These are phyloP conservation scores for Eolophus roseicapilla DNA, from an alignment of 2,113 vertebrate species.

Conservation along the genomic window DNA sequence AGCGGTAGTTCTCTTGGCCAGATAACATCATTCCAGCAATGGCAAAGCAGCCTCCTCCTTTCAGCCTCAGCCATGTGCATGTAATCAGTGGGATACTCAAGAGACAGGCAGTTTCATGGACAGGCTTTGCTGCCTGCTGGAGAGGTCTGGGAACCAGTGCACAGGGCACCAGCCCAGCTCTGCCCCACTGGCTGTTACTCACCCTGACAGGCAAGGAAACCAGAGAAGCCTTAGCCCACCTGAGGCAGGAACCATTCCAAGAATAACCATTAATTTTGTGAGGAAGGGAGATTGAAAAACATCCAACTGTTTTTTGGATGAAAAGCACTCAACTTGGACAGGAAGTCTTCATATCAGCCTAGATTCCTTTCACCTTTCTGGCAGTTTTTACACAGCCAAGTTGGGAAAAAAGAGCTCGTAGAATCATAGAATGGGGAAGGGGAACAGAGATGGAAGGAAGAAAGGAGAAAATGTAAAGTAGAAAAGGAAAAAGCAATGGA, in stretches of 20 bases:
- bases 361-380: background rate
- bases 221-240: background rate
- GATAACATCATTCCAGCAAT: accelerated
- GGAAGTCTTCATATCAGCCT: background rate
- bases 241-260: background rate
- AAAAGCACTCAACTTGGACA: background rate
- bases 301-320: background rate
- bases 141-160: background rate
- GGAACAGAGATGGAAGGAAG: background rate
- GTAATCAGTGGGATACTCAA: background rate
- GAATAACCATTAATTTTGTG: background rate
- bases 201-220: background rate
- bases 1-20: background rate
- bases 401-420: background rate
- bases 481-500: background rate
- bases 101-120: background rate
- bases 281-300: background rate
- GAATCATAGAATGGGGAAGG: background rate
- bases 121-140: background rate
- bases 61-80: background rate
- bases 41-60: background rate
- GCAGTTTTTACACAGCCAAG: background rate
- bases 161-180: background rate
- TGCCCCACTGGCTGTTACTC: background rate
- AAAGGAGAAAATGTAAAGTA: background rate